These are phyloP conservation scores for Eubasilissa regina DNA, from an alignment of 1,140 invertebrate genomes.

Conservation along the genomic window DNA sequence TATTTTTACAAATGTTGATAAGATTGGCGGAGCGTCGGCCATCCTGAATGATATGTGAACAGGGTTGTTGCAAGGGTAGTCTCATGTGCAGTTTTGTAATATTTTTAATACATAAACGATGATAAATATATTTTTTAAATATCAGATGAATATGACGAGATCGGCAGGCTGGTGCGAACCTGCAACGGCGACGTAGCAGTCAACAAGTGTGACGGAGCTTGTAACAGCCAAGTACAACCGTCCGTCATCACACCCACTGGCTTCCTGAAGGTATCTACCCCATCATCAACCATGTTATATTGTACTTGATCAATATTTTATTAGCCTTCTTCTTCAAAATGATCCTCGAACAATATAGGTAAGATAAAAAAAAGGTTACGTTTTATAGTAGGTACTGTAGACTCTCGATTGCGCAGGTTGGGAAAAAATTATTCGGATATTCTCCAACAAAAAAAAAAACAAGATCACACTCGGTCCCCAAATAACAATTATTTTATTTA, in stretches of 20 bases:
- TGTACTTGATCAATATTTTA: neutral
- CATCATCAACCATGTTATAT: neutral
- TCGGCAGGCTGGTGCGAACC: constrained; percentile 83
- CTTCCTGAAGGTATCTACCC: constrained; percentile 85
- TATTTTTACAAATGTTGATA: too few relatives aligned
- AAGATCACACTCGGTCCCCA: too few relatives aligned
- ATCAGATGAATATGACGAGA: constrained; percentile 89
- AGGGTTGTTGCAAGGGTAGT: too few relatives aligned
- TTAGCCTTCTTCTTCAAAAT: neutral
- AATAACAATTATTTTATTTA: too few relatives aligned
- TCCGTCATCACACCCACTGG: constrained; percentile 90
- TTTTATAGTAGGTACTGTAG: too few relatives aligned
- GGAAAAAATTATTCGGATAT: too few relatives aligned
- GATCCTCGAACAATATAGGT: neutral
- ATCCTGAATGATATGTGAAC: too few relatives aligned
- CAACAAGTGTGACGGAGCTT: constrained; percentile 92
- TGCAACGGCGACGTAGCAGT: constrained; percentile 90
- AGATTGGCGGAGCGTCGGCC: too few relatives aligned
- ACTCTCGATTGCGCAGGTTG: too few relatives aligned
- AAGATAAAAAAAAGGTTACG: neutral
- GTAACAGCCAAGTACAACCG: constrained; percentile 91
- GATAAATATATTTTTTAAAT: constrained; percentile 2
- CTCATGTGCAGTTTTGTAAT: too few relatives aligned
- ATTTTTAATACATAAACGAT: neutral
- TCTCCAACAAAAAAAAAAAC: too few relatives aligned